Conservation (phyloP, 2,797 vertebrate species). For the Eulemur albifrons region DNA sequence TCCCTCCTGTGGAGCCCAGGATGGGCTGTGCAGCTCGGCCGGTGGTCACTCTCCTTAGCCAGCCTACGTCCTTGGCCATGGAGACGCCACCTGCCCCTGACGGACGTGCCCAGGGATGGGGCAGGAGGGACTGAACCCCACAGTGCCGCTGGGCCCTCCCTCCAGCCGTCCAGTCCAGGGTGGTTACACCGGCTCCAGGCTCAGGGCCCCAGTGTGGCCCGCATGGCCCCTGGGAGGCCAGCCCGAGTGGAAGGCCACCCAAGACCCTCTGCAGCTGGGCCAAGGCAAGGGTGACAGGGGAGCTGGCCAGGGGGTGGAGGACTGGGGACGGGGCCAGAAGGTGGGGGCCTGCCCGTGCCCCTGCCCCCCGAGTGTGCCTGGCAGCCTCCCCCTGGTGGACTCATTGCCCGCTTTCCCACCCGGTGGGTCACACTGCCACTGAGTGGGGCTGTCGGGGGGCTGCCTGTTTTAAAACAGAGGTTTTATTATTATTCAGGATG, state of each 20-base stretch:
- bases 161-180: neutral
- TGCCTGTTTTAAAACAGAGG: neutral
- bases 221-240: neutral
- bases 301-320: neutral
- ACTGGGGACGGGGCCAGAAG: neutral
- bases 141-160: neutral
- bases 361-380: neutral
- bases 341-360: accelerated
- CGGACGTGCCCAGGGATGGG: no score
- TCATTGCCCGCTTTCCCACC: neutral
- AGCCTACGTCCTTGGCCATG: neutral
- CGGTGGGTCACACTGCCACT: neutral
- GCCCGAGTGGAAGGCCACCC: neutral
- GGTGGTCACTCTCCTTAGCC: neutral
- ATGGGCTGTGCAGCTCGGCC: neutral
- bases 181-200: neutral
- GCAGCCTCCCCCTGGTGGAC: neutral
- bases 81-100: neutral
- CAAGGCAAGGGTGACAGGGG: neutral
- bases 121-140: no score
- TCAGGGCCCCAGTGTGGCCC: no score
- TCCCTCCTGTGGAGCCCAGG: neutral
- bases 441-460: neutral
- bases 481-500: neutral
- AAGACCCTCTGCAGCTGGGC: neutral